Base-by-base conservation (phyloP, 2,888 invertebrate genomes). In the Xanthostigma xanthostigma region DNA sequence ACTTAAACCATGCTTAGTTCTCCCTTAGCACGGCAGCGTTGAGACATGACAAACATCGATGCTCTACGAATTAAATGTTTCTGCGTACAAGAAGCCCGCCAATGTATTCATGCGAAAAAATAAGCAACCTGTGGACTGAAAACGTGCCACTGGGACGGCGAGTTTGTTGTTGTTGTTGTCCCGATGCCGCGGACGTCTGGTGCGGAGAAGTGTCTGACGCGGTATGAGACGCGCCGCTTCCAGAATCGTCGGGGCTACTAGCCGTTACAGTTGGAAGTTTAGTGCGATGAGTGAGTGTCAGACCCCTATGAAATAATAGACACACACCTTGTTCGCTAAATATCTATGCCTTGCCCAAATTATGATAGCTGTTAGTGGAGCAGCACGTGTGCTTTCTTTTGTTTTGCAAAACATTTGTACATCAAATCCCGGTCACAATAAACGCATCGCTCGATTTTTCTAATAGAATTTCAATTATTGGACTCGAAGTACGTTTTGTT, bases 101-200 rank as follows among this genome's bases (percentile, higher is more conserved):
- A 27, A 27, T 27, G 27, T 27, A 27, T 27, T 27, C 27, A 27
- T 27, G 27, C 27, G 27, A 27, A 27, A 27, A 27, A n/a, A 6
- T 3, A 27, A 27, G 43, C 46, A 35, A 60, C 61, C 62, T 60
- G 59, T 62, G 60, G 64, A 73, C 73, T 71, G 72, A 73, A 73
- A 70, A 69, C 65, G 71, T 71, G 63, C 71, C 66, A 69, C 73
- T 73, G 67, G 72, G 70, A 60, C 72, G 70, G 56, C 71, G 69
- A 59, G 68, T 65, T 57, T 59, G 55, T 54, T 56, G 52, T 48
- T 55, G 58, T 58, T 58, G 59, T 56, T 58, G 56, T 50, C 57
- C 56, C 54, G 62, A 60, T 54, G 59, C 58, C 56, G 60, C 56
- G 49, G 57, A 56, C 60, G 56, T 60, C 47, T 50, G 44, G 11